These are phyloP conservation scores for Agelaius phoeniceus DNA, from an alignment of 2,113 vertebrate species.

Conservation along the genomic window DNA sequence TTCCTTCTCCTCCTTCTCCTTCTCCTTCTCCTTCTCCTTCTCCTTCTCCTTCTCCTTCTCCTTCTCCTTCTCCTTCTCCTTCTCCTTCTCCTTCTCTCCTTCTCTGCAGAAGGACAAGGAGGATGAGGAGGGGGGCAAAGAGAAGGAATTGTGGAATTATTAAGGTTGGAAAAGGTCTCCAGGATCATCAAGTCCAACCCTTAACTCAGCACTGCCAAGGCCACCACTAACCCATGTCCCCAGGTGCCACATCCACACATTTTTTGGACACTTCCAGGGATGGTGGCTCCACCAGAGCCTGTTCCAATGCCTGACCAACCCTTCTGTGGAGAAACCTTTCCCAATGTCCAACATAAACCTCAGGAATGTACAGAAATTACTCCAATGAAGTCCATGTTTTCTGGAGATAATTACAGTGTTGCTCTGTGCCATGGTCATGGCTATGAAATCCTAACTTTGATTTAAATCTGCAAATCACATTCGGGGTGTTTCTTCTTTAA, in stretches of 20 bases:
- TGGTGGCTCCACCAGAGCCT: background rate
- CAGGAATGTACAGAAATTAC: background rate
- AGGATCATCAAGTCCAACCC: background rate
- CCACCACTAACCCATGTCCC: background rate
- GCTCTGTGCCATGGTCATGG: background rate
- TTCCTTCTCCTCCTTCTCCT: background rate
- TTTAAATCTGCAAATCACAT: too few relatives aligned
- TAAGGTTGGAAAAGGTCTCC: background rate
- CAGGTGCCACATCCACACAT: fast-evolving
- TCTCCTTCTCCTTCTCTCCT: background rate
- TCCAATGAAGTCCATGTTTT: background rate
- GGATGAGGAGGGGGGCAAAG: background rate
- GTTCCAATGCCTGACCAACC: background rate
- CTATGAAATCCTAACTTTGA: background rate
- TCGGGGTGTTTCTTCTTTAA: background rate
- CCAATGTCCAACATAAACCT: background rate
- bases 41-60: background rate
- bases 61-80: background rate
- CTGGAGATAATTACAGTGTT: background rate
- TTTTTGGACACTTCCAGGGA: background rate
- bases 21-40: background rate
- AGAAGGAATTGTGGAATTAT: background rate
- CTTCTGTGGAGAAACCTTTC: background rate
- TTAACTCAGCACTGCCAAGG: background rate
- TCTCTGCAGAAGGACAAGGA: background rate